Evolutionary conservation across 1,140 invertebrate genomes (phyloP).

Genomic region (Cyrtorhinus lividipennis): DNA sequence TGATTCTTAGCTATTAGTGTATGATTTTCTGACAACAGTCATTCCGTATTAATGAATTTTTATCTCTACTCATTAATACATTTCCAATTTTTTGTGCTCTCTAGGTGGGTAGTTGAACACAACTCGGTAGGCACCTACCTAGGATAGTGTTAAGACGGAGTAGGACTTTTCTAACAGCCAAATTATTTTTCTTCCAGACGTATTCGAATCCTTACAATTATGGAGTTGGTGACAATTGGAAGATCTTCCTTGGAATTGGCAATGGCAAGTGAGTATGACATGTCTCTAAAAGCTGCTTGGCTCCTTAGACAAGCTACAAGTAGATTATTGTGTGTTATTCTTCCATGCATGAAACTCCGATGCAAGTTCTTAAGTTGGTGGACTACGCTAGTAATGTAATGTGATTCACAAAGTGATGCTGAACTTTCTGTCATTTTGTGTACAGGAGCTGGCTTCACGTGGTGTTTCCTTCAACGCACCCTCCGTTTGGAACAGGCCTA

Average conservation of each 20-base stretch:
- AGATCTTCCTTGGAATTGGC: conserved; percentile 65
- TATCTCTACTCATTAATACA: not conserved
- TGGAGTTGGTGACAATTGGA: conserved; percentile 75
- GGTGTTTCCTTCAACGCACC: conserved; percentile 64
- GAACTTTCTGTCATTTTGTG: conserved; percentile 1
- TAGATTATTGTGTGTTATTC: not conserved
- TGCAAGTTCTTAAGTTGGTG: too few species aligned
- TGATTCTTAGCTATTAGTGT: too few species aligned
- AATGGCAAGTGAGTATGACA: conserved; percentile 40
- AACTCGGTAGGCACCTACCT: too few species aligned
- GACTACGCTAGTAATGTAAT: too few species aligned
- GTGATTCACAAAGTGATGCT: not conserved
- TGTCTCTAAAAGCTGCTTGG: not conserved
- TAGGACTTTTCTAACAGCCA: not conserved
- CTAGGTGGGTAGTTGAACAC: too few species aligned
- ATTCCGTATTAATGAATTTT: not conserved
- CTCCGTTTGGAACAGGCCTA: conserved; percentile 61
- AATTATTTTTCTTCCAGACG: conserved; percentile 27
- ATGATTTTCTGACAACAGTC: not conserved
- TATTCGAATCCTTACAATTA: conserved; percentile 84
- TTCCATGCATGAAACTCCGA: too few species aligned
- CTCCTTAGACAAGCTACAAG: conserved; percentile 4
- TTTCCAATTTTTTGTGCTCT: not conserved
- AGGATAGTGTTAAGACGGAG: too few species aligned
- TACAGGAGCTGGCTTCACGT: conserved; percentile 44